Base-by-base conservation (phyloP, 2,113 vertebrate species). In the Xiphophorus hellerii region DNA sequence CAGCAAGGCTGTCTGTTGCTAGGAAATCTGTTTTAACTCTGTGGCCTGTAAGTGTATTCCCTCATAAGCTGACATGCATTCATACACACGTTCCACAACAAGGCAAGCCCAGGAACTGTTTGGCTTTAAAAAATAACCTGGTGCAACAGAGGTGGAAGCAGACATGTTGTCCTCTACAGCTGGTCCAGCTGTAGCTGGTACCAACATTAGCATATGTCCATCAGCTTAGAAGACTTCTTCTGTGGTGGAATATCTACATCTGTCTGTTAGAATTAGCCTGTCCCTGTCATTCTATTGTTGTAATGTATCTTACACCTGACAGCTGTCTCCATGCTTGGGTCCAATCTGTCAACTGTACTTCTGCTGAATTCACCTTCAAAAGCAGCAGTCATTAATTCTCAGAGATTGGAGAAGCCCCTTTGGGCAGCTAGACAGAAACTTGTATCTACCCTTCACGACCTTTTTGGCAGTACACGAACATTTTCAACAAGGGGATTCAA, bases 341-440 rank as follows among this genome's bases (percentile, higher is more conserved):
- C 82, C 79, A 89, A 90, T 93, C 92, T 93, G 93, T 92, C 89
- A 88, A 87, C 78, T 80, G 78, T 69, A 66, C 84, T 71, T 39
- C 75, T 81, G 86, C 73, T 88, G 82, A 84, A 82, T 76, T 87
- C 82, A 51, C 78, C 76, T 80, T 72, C 74, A 81, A 84, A 90
- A 72, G 69, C 80, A 48, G 42, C 22, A 17, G 64, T 74, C 51
- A 75, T 86, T 87, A 85, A 66, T 86, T 73, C 65, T 20, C 20
- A 22, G 69, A 76, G 84, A 90, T 84, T 79, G 84, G 67, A 74
- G 63, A 70, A 29, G 70, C 67, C 25, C 44, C 69, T 67, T 7
- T 64, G 77, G 73, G 30, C 64, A 78, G 78, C 54, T 17, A 3
- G 54, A 54, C 69, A 76, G 77, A 84, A 75, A 74, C 69, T 4